Evolutionary conservation across 2,888 invertebrate genomes (phyloP).

Genomic region (Agriotes lineatus): DNA sequence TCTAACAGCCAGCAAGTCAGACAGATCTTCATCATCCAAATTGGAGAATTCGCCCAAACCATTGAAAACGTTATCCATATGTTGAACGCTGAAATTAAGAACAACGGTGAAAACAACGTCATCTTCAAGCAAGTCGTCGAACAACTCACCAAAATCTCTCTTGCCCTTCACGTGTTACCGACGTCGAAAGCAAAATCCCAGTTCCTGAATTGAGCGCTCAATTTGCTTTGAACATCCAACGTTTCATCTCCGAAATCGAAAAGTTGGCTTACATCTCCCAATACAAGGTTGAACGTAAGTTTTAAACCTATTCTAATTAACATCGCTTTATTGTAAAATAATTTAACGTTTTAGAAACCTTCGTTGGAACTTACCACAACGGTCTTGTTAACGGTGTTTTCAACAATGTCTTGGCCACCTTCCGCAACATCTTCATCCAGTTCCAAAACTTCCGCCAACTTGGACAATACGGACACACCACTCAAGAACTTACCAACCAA

Average conservation of each 20-base stretch:
- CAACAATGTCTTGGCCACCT: neutral
- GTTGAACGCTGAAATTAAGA: too few species aligned
- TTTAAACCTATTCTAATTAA: too few species aligned
- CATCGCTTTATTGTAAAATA: too few species aligned
- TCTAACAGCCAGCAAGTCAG: neutral
- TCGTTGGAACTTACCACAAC: slow-evolving; percentile 1
- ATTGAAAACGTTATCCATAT: neutral
- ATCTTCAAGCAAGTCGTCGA: slow-evolving; percentile 2
- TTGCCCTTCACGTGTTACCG: slow-evolving; percentile 2
- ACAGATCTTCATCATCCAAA: slow-evolving; percentile 22
- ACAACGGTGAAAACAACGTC: neutral
- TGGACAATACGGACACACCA: neutral
- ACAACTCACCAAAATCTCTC: slow-evolving; percentile 13
- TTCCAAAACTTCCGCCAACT: neutral
- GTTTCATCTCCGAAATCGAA: too few species aligned
- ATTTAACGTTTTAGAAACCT: too few species aligned
- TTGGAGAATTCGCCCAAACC: slow-evolving; percentile 27
- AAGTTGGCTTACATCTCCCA: neutral
- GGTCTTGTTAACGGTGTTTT: neutral
- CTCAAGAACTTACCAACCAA: slow-evolving; percentile 3
- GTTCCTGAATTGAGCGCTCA: neutral
- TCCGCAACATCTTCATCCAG: slow-evolving; percentile 32
- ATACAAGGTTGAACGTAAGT: slow-evolving; percentile 7
- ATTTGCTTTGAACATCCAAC: neutral
- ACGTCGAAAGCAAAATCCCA: neutral